Evolutionary conservation across 2,797 vertebrate genomes (phyloP).

Genomic region (Harpagifer antarcticus): DNA sequence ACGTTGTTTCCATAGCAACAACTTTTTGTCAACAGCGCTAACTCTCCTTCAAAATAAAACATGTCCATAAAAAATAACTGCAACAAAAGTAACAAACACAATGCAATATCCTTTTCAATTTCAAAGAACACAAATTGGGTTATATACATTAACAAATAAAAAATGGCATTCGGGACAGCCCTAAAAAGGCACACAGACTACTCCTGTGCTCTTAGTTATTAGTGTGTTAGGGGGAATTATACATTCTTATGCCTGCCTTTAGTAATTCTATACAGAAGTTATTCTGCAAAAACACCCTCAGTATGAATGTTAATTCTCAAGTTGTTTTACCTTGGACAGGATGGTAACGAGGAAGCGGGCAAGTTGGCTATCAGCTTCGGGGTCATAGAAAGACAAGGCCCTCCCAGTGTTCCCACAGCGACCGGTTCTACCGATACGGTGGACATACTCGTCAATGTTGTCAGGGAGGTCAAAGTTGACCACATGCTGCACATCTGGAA

Average conservation of each 20-base stretch:
- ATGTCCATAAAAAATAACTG: no score
- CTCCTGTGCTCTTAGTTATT: neutral
- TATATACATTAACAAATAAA: no score
- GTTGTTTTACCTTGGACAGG: constrained; percentile 84
- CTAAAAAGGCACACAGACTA: neutral
- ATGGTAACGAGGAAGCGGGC: constrained; percentile 88
- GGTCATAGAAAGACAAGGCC: constrained; percentile 93
- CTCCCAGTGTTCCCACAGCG: constrained; percentile 94
- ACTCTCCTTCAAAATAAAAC: no score
- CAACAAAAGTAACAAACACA: no score
- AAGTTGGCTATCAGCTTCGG: constrained; percentile 63
- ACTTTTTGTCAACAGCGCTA: no score
- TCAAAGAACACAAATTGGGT: no score
- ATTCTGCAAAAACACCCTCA: neutral
- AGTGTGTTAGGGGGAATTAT: no score
- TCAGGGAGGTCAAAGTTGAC: constrained; percentile 95
- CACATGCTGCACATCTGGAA: constrained; percentile 94
- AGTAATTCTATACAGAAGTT: no score
- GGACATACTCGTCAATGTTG: constrained; percentile 93
- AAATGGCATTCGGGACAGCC: no score
- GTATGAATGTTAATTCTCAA: neutral
- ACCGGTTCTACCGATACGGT: constrained; percentile 95
- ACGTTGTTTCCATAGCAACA: no score
- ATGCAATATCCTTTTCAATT: no score
- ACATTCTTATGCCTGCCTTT: no score